Base-by-base conservation (phyloP, 2,888 invertebrate genomes). In the Eilema sororculum region DNA sequence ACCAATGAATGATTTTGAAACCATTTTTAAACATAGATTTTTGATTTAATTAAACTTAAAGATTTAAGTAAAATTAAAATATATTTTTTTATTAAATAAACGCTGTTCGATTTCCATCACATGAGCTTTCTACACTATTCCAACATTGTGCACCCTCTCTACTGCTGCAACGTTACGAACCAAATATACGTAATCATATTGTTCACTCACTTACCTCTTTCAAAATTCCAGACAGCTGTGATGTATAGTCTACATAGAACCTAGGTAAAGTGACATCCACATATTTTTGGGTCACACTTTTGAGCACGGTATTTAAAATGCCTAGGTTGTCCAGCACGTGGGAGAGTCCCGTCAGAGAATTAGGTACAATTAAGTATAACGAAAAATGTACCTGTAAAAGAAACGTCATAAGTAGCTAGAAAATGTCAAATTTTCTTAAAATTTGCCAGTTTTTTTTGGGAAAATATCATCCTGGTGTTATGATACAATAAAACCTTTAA, bases 211-310 rank as follows among this genome's bases (percentile, higher is more conserved):
- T 41, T 62, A 62, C 62, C 62, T 41, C 41, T 25, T 62, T 62
- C 41, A 62, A 41, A 8, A 62, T 37, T 16, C 62, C 62, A 16
- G 41, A 25, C 25, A 62, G 16, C 13, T 41, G 16, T 62, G 62
- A 62, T 1, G 62, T 62, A 25, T 62, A 62, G 41, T 62, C 41
- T 16, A 62, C 20, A 24, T 62, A 41, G 41, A 62, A 62, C 9
- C 41, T 62, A 3, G 62, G 62, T 24, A 62, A 25, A 41, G 41
- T 41, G 62, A 62, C 62, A 16, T 41, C 16, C 9, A 62, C 24
- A 25, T 33, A 25, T 16, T 0, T 41, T 16, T 6, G 8, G 9
- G 5, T 16, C 4, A 37, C 10, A 5, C 37, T 41, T 22, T 24
- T 16, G 22, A 62, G 24, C 8, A 41, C 62, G 0, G 8, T 24